Evolutionary conservation across 2,888 invertebrate species (phyloP).

Genomic region (Kryphioiulus occultus): DNA sequence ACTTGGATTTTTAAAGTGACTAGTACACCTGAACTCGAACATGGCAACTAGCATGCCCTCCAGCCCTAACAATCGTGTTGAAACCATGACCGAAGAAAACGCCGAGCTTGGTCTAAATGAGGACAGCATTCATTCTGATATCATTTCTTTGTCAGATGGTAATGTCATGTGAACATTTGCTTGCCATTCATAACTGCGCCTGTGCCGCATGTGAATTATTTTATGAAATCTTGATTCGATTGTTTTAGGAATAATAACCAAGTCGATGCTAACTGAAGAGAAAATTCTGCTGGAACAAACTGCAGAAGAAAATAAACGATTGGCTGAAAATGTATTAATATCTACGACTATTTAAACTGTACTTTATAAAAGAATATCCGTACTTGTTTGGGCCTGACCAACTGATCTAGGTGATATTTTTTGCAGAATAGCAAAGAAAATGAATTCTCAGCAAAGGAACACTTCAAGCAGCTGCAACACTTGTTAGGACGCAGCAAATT

Average conservation of each 20-base stretch:
- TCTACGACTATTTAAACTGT: not conserved
- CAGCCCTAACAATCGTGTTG: not conserved
- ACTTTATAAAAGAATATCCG: too few species aligned
- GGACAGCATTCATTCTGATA: not conserved
- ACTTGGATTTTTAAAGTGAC: not conserved
- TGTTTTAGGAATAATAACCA: not conserved
- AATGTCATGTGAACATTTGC: not conserved
- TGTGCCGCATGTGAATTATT: too few species aligned
- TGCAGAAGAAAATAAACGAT: not conserved
- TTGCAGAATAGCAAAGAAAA: not conserved
- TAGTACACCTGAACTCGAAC: not conserved
- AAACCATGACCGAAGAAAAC: not conserved
- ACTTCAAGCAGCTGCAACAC: constrained; percentile 12
- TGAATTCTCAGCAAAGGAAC: not conserved
- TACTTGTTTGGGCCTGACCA: too few species aligned
- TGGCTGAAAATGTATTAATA: not conserved
- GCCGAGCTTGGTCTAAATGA: not conserved
- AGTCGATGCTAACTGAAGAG: not conserved
- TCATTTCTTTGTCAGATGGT: not conserved
- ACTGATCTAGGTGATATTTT: too few species aligned
- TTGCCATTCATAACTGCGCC: too few species aligned
- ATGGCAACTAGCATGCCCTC: not conserved
- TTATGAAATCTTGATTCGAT: not conserved
- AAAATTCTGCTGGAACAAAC: not conserved
- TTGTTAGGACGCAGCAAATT: constrained; percentile 44